Percentiles rank a stretch among this genome's conserved stretches.
phyloP scores from a whole-genome alignment of 2,113 vertebrate genomes.

The Leptocoma aspasia region DNA sequence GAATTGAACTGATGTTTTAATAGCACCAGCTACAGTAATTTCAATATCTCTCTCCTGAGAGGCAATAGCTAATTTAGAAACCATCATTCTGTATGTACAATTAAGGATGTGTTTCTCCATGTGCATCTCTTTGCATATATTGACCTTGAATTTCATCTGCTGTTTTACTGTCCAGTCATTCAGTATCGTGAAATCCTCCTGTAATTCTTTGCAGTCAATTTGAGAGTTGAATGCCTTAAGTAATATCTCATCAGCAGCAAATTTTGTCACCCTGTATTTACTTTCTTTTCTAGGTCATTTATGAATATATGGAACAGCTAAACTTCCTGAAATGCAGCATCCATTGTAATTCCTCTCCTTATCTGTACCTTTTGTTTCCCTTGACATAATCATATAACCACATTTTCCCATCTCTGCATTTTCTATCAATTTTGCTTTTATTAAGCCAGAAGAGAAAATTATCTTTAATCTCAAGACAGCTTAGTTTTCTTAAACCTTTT shows the following conservation, averaged over 20 bases:
- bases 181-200: background rate
- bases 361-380: background rate
- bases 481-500: slow-evolving; percentile 22
- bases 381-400: background rate
- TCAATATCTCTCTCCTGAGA: slow-evolving; percentile 44
- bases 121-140: slow-evolving; percentile 52
- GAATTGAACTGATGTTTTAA: background rate
- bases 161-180: slow-evolving; percentile 47
- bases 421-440: slow-evolving; percentile 6
- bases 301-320: background rate
- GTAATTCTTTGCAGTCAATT: background rate
- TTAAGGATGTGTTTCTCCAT: slow-evolving; percentile 46
- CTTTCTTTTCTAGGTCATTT: slow-evolving; percentile 34
- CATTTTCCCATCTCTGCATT: background rate
- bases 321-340: background rate
- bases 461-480: background rate
- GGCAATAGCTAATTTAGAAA: slow-evolving; percentile 42
- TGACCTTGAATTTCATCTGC: slow-evolving; percentile 57
- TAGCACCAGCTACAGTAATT: background rate
- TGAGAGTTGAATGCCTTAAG: background rate
- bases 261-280: background rate
- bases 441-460: background rate
- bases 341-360: background rate
- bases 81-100: slow-evolving; percentile 10
- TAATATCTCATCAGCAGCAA: background rate